Base-by-base conservation (phyloP, 2,888 invertebrate genomes). In the Lamellibrachia columna region DNA sequence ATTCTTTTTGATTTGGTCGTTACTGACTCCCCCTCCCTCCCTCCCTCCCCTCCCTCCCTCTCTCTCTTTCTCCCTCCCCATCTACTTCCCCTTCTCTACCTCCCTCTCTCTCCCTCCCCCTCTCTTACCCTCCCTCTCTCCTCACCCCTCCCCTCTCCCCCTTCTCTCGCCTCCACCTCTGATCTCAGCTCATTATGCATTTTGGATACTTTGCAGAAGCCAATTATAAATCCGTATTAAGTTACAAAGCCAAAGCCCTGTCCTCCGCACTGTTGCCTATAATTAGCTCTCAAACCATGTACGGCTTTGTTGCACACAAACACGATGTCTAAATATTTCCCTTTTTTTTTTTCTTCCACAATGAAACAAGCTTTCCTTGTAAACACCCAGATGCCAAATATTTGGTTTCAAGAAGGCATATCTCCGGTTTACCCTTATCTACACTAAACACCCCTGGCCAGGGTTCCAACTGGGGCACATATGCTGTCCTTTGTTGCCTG, bases 401-500 rank as follows among this genome's bases (percentile, higher is more conserved):
- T 75, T 75, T 75, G 75, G 75, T 75, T 75, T 75, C 75, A 75
- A 75, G 75, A 75, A 22, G 75, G 75, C 75, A 75, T 15, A 75
- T 75, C 75, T 75, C 75, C 75, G n/a, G 15, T 75, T 75, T 75
- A 75, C 75, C 75, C 75, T 75, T 75, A 75, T 75, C 75, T 75
- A 11, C 22, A 75, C 75, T 75, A 22, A 75, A n/a, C 75, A 75
- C 75, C 75, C 75, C 75, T 22, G 22, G 75, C 75, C 6, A n/a
- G 60, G 75, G 75, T 75, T n/a, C 22, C 22, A 75, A 22, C 75
- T 75, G 22, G 75, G 75, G 75, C 75, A 75, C 75, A 75, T 75
- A 22, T 75, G 75, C 15, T 75, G 75, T 75, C 75, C 75, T 75
- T 75, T 75, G 75, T 75, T 75, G 75, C 75, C 15, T 75, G 75